Conservation (phyloP, 2,888 invertebrate genomes). For the Orthonychiurus folsomi region DNA sequence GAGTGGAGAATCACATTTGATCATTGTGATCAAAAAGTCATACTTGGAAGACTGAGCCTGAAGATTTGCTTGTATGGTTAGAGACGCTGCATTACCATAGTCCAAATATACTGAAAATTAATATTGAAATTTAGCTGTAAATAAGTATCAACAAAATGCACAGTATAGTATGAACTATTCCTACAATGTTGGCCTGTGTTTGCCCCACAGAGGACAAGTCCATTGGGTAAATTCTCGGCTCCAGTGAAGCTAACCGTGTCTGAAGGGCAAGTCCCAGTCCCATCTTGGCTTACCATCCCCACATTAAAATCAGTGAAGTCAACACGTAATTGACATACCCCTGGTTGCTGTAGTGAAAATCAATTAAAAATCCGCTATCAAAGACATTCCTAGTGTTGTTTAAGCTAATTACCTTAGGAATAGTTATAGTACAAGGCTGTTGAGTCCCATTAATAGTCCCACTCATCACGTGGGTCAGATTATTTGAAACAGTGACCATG, state of each 20-base stretch:
- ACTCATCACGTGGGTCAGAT: conserved; percentile 7
- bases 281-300: background rate
- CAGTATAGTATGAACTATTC: background rate
- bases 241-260: conserved; percentile 11
- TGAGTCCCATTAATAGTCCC: conserved; percentile 6
- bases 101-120: conserved; percentile 11
- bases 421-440: conserved; percentile 7
- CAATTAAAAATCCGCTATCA: background rate
- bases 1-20: conserved; percentile 9
- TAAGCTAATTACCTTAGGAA: conserved; percentile 11
- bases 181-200: conserved; percentile 3
- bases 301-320: conserved; percentile 10
- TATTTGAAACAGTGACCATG: conserved; percentile 7
- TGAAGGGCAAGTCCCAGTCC: conserved; percentile 10
- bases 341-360: conserved; percentile 5
- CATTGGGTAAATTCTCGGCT: conserved; percentile 7
- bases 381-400: background rate
- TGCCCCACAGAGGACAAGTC: conserved; percentile 8
- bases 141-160: background rate
- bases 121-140: background rate
- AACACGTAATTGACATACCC: conserved; percentile 12
- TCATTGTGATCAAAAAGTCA: conserved; percentile 13
- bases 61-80: conserved; percentile 3
- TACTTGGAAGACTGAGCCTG: background rate
- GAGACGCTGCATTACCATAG: conserved; percentile 5